A percentile compares a stretch with the other conserved stretches of the same genome.
phyloP scores from a whole-genome alignment of 2,888 invertebrate genomes.

The Cryptocheilus praepositus region DNA sequence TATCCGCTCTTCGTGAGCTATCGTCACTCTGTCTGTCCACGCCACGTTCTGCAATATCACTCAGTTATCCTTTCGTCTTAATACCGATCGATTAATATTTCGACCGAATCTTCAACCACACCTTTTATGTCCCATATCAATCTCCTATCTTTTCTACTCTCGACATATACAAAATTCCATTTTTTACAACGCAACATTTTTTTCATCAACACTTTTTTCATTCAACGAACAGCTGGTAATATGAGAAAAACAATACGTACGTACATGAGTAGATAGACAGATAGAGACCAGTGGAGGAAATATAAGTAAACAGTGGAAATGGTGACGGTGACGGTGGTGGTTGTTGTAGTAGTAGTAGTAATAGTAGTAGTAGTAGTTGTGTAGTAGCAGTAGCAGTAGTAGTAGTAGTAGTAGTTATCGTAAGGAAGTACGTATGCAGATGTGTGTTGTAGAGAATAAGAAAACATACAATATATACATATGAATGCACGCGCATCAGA shows the following conservation, averaged over 20 bases:
- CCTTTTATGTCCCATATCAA: too few species aligned
- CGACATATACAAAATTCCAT: too few species aligned
- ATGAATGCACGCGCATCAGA: too few species aligned
- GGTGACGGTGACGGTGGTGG: too few species aligned
- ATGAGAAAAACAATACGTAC: slow-evolving; percentile 62
- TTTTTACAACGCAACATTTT: too few species aligned
- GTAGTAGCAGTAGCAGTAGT: neutral
- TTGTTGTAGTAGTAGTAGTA: too few species aligned
- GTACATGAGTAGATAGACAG: slow-evolving; percentile 68
- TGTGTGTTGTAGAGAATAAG: too few species aligned
- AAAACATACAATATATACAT: too few species aligned
- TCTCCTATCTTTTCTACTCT: too few species aligned
- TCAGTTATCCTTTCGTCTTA: slow-evolving; percentile 34
- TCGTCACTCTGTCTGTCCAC: slow-evolving; percentile 77
- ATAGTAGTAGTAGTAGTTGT: neutral
- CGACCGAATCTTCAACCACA: too few species aligned
- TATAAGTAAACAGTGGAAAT: slow-evolving; percentile 50
- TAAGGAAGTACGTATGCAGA: neutral
- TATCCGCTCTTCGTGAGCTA: slow-evolving; percentile 77
- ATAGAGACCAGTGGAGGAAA: slow-evolving; percentile 67
- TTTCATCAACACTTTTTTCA: too few species aligned
- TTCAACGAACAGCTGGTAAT: neutral
- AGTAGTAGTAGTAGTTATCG: neutral
- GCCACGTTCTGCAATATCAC: slow-evolving; percentile 72
- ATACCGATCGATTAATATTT: too few species aligned